Evolutionary conservation across 2,113 vertebrate species (phyloP).

Genomic region (Tychaedon coryphoeus): DNA sequence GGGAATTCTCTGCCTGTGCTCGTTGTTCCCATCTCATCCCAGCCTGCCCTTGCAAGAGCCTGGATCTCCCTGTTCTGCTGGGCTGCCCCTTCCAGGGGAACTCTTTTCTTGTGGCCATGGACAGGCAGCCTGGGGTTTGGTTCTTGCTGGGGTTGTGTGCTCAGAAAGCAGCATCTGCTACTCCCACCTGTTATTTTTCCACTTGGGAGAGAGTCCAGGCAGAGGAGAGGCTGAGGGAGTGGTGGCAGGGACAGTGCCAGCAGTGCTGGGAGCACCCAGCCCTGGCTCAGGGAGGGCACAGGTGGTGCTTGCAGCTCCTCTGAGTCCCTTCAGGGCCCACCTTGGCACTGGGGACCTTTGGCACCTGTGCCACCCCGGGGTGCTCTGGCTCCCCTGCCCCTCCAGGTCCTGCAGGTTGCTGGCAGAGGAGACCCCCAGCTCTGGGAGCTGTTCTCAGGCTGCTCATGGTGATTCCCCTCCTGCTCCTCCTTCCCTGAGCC

Average conservation of each 20-base stretch:
- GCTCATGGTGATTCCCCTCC: fast-evolving
- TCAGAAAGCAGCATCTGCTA: neutral
- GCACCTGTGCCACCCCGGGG: fast-evolving
- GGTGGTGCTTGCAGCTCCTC: neutral
- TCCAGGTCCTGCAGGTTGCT: neutral
- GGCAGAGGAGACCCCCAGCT: neutral
- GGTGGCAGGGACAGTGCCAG: neutral
- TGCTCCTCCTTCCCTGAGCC: neutral
- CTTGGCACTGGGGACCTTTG: neutral
- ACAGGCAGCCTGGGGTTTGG: neutral
- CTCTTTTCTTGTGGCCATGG: fast-evolving
- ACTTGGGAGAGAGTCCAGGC: neutral
- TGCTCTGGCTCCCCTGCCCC: neutral
- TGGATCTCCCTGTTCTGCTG: neutral
- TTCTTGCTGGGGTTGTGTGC: neutral
- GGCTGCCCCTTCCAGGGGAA: neutral
- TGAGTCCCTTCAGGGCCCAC: fast-evolving
- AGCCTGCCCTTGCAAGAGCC: neutral
- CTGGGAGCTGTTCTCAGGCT: neutral
- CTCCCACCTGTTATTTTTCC: fast-evolving
- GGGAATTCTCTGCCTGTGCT: fast-evolving
- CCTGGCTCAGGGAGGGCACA: neutral
- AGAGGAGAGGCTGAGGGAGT: neutral
- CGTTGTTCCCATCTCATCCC: neutral
- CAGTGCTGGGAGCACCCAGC: neutral